Conservation (phyloP, 2,797 vertebrate species). For the Phalanger gymnotis region DNA sequence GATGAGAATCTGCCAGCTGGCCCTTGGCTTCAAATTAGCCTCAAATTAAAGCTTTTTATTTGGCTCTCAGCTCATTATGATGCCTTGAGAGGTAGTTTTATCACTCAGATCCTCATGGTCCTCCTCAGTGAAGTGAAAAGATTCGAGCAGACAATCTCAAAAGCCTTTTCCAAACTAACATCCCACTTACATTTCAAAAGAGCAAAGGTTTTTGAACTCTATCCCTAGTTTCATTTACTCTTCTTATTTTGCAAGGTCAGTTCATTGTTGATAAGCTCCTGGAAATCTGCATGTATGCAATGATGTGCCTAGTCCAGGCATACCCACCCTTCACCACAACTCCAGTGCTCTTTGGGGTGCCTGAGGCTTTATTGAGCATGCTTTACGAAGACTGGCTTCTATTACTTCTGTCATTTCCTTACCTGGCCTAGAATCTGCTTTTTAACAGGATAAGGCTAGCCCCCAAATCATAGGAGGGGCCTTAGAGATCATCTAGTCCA, state of each 20-base stretch:
- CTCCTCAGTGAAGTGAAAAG: too few relatives aligned
- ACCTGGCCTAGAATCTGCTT: background rate
- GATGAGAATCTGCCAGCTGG: background rate
- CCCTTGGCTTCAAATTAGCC: background rate
- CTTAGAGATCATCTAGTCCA: background rate
- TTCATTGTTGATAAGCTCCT: constrained; percentile 7
- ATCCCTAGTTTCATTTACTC: constrained; percentile 31
- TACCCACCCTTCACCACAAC: background rate
- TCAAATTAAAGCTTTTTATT: constrained; percentile 16
- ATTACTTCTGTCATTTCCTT: background rate
- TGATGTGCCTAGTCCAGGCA: background rate
- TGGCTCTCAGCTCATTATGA: too few relatives aligned
- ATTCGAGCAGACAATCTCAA: too few relatives aligned
- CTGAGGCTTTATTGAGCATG: background rate
- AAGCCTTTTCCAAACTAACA: too few relatives aligned
- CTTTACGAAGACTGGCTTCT: background rate
- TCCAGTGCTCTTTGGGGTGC: background rate
- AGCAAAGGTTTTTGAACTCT: background rate
- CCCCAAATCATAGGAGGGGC: background rate
- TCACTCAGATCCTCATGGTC: too few relatives aligned
- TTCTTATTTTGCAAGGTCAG: constrained; percentile 34
- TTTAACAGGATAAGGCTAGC: background rate
- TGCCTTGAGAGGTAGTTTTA: too few relatives aligned
- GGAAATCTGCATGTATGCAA: background rate
- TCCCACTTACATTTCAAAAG: constrained; percentile 2